Conservation (phyloP, 2,888 invertebrate genomes). For the Drosophila planitibia region DNA sequence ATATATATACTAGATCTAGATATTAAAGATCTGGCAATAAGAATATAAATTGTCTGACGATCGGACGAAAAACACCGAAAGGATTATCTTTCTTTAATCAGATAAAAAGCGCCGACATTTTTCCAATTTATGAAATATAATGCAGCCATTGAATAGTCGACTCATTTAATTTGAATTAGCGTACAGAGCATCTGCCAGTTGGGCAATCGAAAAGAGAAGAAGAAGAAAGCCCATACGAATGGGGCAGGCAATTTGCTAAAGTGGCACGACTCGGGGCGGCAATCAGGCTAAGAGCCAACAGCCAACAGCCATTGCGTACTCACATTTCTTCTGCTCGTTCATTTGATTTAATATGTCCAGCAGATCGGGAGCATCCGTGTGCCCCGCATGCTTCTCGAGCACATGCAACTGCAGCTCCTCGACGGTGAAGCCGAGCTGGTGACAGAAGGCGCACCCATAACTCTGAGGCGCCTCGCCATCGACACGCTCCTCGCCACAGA, state of each 20-base stretch:
- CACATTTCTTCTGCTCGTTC: constrained; percentile 38
- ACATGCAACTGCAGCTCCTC: constrained; percentile 48
- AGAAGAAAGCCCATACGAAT: not conserved
- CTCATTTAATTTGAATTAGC: not conserved
- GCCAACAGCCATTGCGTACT: constrained; percentile 27
- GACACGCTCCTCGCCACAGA: constrained; percentile 49
- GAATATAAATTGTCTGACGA: too few species aligned
- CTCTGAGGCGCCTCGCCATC: constrained; percentile 61
- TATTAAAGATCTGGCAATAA: too few species aligned
- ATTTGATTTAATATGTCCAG: constrained; percentile 47
- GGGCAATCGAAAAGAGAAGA: not conserved
- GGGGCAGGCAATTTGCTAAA: constrained; percentile 62
- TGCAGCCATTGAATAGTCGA: not conserved
- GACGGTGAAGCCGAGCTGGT: constrained; percentile 43
- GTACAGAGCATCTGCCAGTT: not conserved
- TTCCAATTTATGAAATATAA: not conserved
- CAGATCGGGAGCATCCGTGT: constrained; percentile 42
- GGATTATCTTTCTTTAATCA: too few species aligned
- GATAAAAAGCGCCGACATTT: not conserved
- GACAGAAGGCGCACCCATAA: constrained; percentile 56
- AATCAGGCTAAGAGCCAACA: constrained; percentile 24
- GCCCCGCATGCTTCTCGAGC: constrained; percentile 34
- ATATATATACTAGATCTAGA: not conserved
- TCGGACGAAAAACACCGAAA: not conserved
- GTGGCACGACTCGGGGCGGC: constrained; percentile 39